Evolutionary conservation across 1,140 invertebrate species (phyloP), one percentile per base, ranked within the genome.

Genomic region (Megalonaias nervosa): DNA sequence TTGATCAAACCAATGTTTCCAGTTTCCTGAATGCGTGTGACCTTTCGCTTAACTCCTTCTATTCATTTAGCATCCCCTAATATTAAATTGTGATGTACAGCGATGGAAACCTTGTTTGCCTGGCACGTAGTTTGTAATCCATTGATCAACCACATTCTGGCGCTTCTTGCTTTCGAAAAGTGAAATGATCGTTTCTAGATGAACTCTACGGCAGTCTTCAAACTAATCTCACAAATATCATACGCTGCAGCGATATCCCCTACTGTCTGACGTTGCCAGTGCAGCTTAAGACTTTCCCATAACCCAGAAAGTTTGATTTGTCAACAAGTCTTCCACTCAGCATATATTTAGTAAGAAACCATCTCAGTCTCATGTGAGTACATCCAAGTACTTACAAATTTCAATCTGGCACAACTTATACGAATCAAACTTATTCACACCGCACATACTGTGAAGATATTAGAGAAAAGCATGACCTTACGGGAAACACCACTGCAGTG

Each of bases 201-300:
- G 17, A 82, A 57, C 48, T 67, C 67, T 11, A 80, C 77, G 16
- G 80, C 81, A 31, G 71, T 62, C 56, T 74, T 60, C 15, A 82
- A 67, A 14, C 68, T 60, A 17, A 82, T 31, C 57, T 69, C 68
- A 1, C 82, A 80, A 21, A 73, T 77, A 19, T 66, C 73, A 61
- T 82, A 76, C 1, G 82, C 80, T 0, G 82, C 81, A 55, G 82
- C 78, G 16, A 84, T 81, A 62, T 84, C 82, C 6, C 82, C 82
- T 12, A 84, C 69, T 14, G 77, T 76, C 67, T 82, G 80, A 17
- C 82, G 26, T 26, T 26, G 26, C 1, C 2, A 26, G 26, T 26
- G 26, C 26, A 26, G 26, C 26, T 26, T 26, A 26, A 26, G 26
- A 26, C 26, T 26, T 26, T 26, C 26, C 1, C 26, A 26, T 1